Base-by-base conservation (phyloP, 2,113 vertebrate genomes). In the Rallus limicola region DNA sequence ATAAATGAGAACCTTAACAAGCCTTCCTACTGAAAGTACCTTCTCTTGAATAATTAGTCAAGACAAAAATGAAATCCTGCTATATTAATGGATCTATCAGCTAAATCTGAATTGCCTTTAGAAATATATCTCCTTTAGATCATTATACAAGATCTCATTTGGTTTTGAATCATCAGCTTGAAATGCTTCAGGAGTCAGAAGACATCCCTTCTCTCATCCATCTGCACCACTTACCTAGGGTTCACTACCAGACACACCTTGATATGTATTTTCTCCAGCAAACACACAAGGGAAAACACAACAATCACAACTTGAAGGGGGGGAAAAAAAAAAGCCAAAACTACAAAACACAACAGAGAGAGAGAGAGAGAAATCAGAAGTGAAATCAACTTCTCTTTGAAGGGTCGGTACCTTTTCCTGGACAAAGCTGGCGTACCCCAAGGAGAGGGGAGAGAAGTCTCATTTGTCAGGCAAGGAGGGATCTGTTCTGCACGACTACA, bases 351-450 rank as follows among this genome's bases (percentile, higher is more conserved):
- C 52, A 84, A 92, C 40, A 91, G 67, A 7, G 10, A 46, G 44
- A 46, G 38, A 93, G 64, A 93, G 62, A 91, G 38, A 97, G 85
- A 89, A 90, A 89, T 38, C 26, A 44, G 70, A 93, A 89, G 81
- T 1, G 5, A 94, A 76, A 92, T 36, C 38, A 94, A 86, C 86
- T 97, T 97, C 94, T 97, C 80, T 95, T 94, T 91, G 93, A 89
- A 95, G 97, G 97, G 90, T 97, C 97, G 96, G 98, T 99, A 99
- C 99, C 99, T 99, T 99, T 99, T 99, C 98, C 99, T 99, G 98
- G 99, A 97, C 98, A 99, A 98, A 95, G 99, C 99, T 98, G 99
- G 99, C n/a, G 99, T 99, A 91, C 99, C 99, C 99, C 99, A 99
- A 50, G 99, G 99, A 97, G 99, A 99, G 98, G 99, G 99, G 96